Conservation (phyloP, 2,113 vertebrate genomes). For the Prionailurus bengalensis region DNA sequence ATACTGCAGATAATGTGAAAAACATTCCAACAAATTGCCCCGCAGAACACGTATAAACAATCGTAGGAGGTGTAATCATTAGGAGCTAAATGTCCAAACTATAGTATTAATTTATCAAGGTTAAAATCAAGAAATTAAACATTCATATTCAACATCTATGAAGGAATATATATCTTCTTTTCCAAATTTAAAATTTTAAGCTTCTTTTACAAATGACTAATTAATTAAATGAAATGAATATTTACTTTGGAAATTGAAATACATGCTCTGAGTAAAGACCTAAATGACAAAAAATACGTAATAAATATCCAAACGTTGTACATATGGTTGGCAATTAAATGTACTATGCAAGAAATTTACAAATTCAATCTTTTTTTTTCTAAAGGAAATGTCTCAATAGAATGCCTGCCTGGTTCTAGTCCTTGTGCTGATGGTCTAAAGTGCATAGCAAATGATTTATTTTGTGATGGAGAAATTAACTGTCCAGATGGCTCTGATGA, state of each 20-base stretch:
- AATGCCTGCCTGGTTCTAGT: constrained; percentile 81
- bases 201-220: neutral
- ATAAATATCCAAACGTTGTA: neutral
- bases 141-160: neutral
- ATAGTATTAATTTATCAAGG: neutral
- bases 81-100: neutral
- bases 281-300: neutral
- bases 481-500: constrained; percentile 90
- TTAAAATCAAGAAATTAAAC: neutral
- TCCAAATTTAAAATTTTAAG: neutral
- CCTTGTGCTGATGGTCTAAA: constrained; percentile 83
- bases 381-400: constrained; percentile 72
- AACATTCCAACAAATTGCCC: neutral
- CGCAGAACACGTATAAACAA: neutral
- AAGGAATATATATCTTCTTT: neutral
- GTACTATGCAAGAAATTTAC: neutral
- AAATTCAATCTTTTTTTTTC: constrained; percentile 52
- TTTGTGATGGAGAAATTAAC: constrained; percentile 89
- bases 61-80: neutral
- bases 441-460: constrained; percentile 83
- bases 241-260: neutral
- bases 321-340: neutral
- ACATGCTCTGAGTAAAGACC: neutral
- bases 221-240: neutral
- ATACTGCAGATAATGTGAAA: neutral